A percentile compares a stretch with the other conserved stretches of the same genome.
Conservation (phyloP, 1,140 invertebrate species). For the Halyomorpha halys region DNA sequence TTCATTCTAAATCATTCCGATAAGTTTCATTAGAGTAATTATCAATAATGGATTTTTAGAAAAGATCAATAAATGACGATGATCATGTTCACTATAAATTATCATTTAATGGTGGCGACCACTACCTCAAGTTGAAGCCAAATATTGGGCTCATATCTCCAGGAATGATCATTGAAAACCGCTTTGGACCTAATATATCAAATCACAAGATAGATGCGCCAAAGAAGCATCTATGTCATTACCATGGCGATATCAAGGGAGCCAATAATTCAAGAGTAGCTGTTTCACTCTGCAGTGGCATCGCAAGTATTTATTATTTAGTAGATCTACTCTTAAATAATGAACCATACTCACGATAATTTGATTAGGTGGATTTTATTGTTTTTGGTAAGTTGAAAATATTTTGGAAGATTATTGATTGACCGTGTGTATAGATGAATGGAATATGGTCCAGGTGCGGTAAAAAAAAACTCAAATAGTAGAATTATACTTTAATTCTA, state of each 20-base stretch:
- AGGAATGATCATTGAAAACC: constrained; percentile 12
- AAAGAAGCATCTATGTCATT: constrained; percentile 49
- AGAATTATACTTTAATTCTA: too few relatives aligned
- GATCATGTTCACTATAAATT: constrained; percentile 20
- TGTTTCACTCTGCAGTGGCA: constrained; percentile 66
- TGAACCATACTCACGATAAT: too few relatives aligned
- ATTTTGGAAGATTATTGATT: too few relatives aligned
- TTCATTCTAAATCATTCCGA: too few relatives aligned
- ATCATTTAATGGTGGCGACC: neutral
- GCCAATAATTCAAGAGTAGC: constrained; percentile 56
- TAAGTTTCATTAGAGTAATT: too few relatives aligned
- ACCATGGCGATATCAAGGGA: constrained; percentile 57
- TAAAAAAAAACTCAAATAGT: too few relatives aligned
- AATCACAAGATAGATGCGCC: constrained; percentile 2
- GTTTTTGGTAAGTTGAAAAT: too few relatives aligned
- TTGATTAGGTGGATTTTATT: too few relatives aligned
- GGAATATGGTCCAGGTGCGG: too few relatives aligned
- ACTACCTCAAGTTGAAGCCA: constrained; percentile 15
- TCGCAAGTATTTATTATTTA: constrained; percentile 46
- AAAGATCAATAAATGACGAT: constrained; percentile 2
- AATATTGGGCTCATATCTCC: constrained; percentile 14
- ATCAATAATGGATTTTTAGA: neutral
- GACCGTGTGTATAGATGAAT: too few relatives aligned
- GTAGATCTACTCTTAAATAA: too few relatives aligned
- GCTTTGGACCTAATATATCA: neutral